These are phyloP conservation scores for Myzus persicae DNA, from an alignment of 1,140 invertebrate genomes.

Conservation along the genomic window DNA sequence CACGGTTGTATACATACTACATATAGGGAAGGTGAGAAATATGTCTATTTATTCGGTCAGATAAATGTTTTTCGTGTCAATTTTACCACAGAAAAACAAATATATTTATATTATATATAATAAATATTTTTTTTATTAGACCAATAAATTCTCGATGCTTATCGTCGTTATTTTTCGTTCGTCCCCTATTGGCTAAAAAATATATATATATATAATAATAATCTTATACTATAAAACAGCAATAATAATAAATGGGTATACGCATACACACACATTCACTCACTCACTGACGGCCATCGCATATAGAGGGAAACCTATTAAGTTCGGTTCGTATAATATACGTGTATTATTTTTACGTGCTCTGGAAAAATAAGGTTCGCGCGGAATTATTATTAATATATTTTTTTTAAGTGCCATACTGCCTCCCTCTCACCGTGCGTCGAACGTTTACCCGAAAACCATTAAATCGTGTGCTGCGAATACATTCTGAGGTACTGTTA, in stretches of 20 bases:
- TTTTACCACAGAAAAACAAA: conserved; percentile 43
- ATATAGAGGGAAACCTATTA: conserved; percentile 46
- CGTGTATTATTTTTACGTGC: conserved; percentile 55
- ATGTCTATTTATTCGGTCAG: conserved; percentile 39
- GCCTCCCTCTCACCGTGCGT: neutral
- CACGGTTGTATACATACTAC: neutral
- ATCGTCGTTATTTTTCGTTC: conserved; percentile 24
- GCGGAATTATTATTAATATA: conserved; percentile 52
- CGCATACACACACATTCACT: conserved; percentile 12
- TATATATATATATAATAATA: neutral
- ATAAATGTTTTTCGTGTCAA: conserved; percentile 46
- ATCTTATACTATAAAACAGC: conserved; percentile 53
- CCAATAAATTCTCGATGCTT: conserved; percentile 38
- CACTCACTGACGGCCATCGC: neutral
- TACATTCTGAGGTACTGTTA: conserved; percentile 50
- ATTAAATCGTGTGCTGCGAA: conserved; percentile 53
- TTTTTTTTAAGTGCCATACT: conserved; percentile 54
- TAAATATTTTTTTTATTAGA: conserved; percentile 45
- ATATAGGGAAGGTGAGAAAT: conserved; percentile 3
- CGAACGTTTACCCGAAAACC: conserved; percentile 58
- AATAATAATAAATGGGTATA: conserved; percentile 47
- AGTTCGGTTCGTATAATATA: conserved; percentile 44
- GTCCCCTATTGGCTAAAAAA: conserved; percentile 7
- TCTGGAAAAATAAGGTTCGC: conserved; percentile 46
- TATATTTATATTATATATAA: neutral